These are phyloP conservation scores for Xiphophorus couchianus DNA, from an alignment of 2,113 vertebrate genomes.

Conservation along the genomic window DNA sequence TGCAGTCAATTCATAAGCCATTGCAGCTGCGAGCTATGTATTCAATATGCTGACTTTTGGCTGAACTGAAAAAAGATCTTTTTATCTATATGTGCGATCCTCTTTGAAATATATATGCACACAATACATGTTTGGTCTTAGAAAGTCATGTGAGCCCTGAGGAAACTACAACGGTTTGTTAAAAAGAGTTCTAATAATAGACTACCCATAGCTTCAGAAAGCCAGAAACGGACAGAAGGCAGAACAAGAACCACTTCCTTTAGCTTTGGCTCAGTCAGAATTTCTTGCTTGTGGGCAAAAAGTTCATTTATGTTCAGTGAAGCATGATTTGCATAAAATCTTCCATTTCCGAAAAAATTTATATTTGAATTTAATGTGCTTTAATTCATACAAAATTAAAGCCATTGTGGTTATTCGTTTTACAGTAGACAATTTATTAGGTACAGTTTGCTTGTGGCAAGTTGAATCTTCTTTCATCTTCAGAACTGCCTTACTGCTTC, in stretches of 20 bases:
- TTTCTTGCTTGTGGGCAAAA: conserved; percentile 9
- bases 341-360: conserved; percentile 6
- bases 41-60: conserved; percentile 46
- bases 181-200: conserved; percentile 54
- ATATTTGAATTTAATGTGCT: neutral
- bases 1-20: conserved; percentile 22
- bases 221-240: conserved; percentile 25
- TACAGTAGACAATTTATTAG: neutral
- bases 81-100: conserved; percentile 29
- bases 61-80: conserved; percentile 35
- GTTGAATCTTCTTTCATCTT: too few relatives aligned
- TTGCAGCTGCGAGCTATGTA: conserved; percentile 45
- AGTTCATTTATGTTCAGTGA: conserved; percentile 19
- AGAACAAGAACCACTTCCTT: conserved; percentile 40
- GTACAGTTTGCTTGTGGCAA: too few relatives aligned
- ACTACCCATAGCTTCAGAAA: conserved; percentile 23
- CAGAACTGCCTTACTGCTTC: too few relatives aligned
- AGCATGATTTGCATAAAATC: neutral
- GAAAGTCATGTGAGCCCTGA: conserved; percentile 32
- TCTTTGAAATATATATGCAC: conserved; percentile 28
- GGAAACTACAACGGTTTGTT: conserved; percentile 39
- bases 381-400: neutral
- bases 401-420: neutral
- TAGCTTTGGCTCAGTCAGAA: conserved; percentile 24
- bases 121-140: conserved; percentile 11